A percentile compares a stretch with the other conserved stretches of the same genome.
Evolutionary conservation across 64 coral and sea anemone genomes (phyloP).

Genomic region (Cladopsammia gracilis): DNA sequence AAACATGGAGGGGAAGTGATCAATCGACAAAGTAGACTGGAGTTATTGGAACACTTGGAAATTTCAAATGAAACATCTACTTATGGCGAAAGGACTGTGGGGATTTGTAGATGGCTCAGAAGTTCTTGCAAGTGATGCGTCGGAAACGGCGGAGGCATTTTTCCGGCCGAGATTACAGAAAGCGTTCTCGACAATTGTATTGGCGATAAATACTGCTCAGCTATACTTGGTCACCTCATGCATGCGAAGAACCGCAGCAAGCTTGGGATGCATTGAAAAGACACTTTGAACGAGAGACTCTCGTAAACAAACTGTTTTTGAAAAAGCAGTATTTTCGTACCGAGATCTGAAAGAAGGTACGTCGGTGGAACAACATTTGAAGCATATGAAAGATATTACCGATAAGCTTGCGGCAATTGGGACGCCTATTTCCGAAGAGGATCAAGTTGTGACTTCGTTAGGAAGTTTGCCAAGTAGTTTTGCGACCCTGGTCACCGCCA

Average conservation of each 20-base stretch:
- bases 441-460: slow-evolving; percentile 53
- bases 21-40: slow-evolving; percentile 46
- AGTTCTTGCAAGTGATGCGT: slow-evolving; percentile 30
- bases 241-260: slow-evolving; percentile 33
- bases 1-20: slow-evolving; percentile 36
- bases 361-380: slow-evolving; percentile 12
- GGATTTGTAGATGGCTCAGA: slow-evolving; percentile 39
- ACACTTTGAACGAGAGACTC: slow-evolving; percentile 46
- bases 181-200: slow-evolving; percentile 51
- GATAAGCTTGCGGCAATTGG: slow-evolving; percentile 57
- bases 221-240: slow-evolving; percentile 51
- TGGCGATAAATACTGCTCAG: slow-evolving; percentile 21
- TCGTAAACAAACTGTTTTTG: slow-evolving; percentile 47
- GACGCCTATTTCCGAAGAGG: slow-evolving; percentile 33
- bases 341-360: slow-evolving; percentile 32
- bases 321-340: slow-evolving; percentile 33
- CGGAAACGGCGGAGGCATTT: background rate
- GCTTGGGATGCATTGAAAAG: slow-evolving; percentile 33
- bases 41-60: slow-evolving; percentile 35
- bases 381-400: background rate
- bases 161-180: background rate
- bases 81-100: slow-evolving; percentile 45
- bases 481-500: slow-evolving; percentile 30
- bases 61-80: slow-evolving; percentile 49
- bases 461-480: slow-evolving; percentile 52